These are phyloP conservation scores for Ochotona curzoniae DNA, from an alignment of 2,113 vertebrate genomes.

Conservation along the genomic window DNA sequence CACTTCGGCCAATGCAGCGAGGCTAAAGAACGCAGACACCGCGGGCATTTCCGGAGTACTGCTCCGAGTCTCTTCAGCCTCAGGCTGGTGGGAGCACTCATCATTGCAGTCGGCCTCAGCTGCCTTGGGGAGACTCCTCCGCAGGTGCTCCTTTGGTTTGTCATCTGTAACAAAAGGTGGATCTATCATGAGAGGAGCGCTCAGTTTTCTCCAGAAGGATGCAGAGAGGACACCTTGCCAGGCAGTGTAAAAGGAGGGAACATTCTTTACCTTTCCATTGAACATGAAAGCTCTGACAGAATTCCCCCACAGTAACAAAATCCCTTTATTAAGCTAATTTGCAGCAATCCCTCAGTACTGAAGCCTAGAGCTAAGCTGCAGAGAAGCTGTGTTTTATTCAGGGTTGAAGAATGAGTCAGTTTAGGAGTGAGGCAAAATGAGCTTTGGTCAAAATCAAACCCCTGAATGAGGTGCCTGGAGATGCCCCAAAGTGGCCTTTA, in stretches of 20 bases:
- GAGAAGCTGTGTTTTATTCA: constrained; percentile 44
- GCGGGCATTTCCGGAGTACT: constrained; percentile 88
- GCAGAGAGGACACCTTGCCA: background rate
- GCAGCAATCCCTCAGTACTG: background rate
- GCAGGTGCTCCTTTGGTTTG: constrained; percentile 91
- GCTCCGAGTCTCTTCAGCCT: constrained; percentile 85
- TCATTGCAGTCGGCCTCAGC: constrained; percentile 91
- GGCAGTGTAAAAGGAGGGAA: constrained; percentile 19
- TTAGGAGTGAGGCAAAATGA: background rate
- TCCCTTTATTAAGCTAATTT: constrained; percentile 30
- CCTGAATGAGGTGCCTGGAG: background rate
- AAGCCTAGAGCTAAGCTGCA: constrained; percentile 6
- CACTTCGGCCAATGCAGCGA: constrained; percentile 98
- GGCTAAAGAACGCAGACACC: constrained; percentile 95
- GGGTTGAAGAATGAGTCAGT: constrained; percentile 33
- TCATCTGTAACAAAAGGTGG: constrained; percentile 88
- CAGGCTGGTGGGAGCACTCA: constrained; percentile 85
- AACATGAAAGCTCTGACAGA: constrained; percentile 10
- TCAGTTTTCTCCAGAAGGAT: constrained; percentile 5
- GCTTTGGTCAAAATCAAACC: constrained; percentile 23
- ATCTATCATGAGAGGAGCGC: constrained; percentile 27
- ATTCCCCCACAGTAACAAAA: constrained; percentile 27
- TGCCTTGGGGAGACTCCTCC: constrained; percentile 85
- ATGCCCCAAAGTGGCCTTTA: background rate
- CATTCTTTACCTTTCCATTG: background rate